Conservation (phyloP, 2,113 vertebrate species). For the Diphyllodes magnificus region DNA sequence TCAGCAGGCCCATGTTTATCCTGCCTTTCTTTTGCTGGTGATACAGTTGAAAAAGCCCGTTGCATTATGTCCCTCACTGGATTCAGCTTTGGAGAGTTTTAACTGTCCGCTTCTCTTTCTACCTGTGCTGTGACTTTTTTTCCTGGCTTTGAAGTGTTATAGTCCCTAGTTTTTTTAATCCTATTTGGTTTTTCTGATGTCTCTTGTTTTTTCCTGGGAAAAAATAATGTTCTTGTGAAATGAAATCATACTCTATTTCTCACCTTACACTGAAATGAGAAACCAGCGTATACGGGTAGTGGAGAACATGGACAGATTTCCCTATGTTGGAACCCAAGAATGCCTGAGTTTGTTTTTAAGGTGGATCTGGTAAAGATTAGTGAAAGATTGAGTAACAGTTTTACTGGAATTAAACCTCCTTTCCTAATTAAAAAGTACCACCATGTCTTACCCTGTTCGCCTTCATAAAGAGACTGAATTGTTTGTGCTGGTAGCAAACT, state of each 20-base stretch:
- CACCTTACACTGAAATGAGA: not conserved
- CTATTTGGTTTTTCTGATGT: not conserved
- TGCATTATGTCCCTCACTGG: not conserved
- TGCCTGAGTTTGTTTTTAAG: not conserved
- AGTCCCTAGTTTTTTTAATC: not conserved
- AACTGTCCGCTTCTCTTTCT: not conserved
- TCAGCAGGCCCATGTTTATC: not conserved
- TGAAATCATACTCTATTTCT: not conserved
- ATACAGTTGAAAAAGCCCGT: not conserved
- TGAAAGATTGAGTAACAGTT: not conserved
- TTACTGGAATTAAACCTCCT: not conserved
- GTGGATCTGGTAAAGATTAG: not conserved
- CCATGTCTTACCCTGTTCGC: not conserved
- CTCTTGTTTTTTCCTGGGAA: not conserved
- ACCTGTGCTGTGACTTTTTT: not conserved
- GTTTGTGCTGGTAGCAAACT: not conserved
- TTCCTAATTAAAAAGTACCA: not conserved
- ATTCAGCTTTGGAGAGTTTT: not conserved
- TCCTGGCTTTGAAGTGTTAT: not conserved
- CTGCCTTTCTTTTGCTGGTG: not conserved
- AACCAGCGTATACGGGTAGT: not conserved
- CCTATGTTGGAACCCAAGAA: not conserved
- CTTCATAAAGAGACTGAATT: not conserved
- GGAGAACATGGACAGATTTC: not conserved
- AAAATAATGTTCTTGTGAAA: not conserved